Evolutionary conservation across 2,113 vertebrate genomes (phyloP), one percentile per base, ranked within the genome.

Genomic region (Actinemys pallida): DNA sequence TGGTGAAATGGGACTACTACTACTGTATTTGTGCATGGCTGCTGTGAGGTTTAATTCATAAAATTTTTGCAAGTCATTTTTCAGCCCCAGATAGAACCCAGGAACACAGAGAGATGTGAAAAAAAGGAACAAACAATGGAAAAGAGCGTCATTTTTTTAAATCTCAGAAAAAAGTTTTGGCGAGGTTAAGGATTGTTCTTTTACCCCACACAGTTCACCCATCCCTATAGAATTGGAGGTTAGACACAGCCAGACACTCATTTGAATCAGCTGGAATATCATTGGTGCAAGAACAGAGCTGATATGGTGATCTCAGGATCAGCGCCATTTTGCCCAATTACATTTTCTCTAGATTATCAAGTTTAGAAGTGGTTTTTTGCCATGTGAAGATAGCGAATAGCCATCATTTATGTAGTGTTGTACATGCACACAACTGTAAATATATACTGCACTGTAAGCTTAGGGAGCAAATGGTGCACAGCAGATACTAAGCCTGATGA

Each of bases 21-120:
- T 20, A 20, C 8, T 20, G 17, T 69, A n/a, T 20, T 69, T 69
- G 4, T 16, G n/a, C 16, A 69, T n/a, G 62, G 31, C 31, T 69
- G 65, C 65, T 69, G 62, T 39, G 65, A 39, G 65, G 8, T 69
- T 69, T 69, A 69, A 39, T 69, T 69, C 17, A 69, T 69, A 19
- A 69, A 14, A n/a, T n/a, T 19, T 69, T 9, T 69, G 35, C 17
- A 69, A 39, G 35, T 69, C 62, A 69, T 69, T 4, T 69, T 69
- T 69, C 35, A 19, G 62, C 35, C 17, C 16, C 35, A 20, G 8
- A n/a, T 10, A 39, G 65, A 65, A n/a, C 65, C 35, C 65, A 69
- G 31, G 16, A 65, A 65, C 87, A 78, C 29, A 95, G 81, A 91
- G 95, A 96, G 96, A 97, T 96, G 96, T 95, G 94, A 94, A 95